Percentiles rank a stretch among this genome's conserved stretches.
Evolutionary conservation across 2,797 vertebrate species (phyloP).

Genomic region (Avahi laniger): DNA sequence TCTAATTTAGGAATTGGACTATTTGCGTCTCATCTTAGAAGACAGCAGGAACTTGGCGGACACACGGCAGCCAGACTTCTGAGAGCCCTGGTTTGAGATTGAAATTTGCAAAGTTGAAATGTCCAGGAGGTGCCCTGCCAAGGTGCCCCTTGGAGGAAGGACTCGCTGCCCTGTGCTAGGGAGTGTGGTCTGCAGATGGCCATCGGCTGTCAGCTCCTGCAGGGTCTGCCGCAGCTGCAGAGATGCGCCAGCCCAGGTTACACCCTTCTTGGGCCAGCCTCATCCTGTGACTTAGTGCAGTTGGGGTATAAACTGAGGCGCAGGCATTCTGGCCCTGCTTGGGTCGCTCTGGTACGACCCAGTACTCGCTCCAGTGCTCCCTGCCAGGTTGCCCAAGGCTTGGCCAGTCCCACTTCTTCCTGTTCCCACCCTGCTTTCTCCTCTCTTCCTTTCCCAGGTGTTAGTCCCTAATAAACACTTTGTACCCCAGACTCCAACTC

Average conservation of each 20-base stretch:
- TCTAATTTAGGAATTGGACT: constrained; percentile 69
- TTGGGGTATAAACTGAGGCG: fast-evolving
- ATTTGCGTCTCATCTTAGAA: constrained; percentile 52
- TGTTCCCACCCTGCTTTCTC: neutral
- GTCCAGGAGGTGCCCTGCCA: neutral
- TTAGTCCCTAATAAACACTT: neutral
- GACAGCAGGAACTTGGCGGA: constrained; percentile 29
- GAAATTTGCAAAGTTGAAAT: neutral
- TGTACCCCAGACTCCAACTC: neutral
- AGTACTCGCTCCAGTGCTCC: neutral
- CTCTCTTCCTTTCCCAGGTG: neutral
- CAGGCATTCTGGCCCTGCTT: neutral
- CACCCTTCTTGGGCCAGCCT: fast-evolving
- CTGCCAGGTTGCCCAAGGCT: no score
- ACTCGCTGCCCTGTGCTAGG: neutral
- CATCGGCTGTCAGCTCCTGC: neutral
- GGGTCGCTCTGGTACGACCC: neutral
- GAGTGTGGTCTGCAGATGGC: neutral
- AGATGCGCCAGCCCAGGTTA: neutral
- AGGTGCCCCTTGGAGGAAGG: neutral
- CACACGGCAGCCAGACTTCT: neutral
- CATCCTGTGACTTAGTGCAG: neutral
- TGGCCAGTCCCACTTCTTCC: neutral
- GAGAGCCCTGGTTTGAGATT: neutral
- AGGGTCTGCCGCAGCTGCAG: no score